phyloP scores from a whole-genome alignment of 1,140 invertebrate genomes.

The Drosophila persimilis region DNA sequence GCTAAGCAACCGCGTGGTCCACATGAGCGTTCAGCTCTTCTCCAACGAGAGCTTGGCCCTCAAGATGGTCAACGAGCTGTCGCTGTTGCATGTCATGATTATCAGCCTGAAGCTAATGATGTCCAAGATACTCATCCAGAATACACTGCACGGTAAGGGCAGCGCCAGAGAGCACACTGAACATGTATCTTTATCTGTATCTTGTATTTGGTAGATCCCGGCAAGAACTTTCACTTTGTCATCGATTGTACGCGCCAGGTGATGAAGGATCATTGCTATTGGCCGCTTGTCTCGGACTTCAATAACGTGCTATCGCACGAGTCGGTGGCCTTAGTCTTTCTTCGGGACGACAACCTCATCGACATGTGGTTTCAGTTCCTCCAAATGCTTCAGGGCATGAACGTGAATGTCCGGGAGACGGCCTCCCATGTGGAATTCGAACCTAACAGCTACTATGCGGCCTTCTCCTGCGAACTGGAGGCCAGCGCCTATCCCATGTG shows the following conservation, averaged over 20 bases:
- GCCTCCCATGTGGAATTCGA: slow-evolving; percentile 98
- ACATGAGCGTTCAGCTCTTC: slow-evolving; percentile 98
- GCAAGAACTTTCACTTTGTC: slow-evolving; percentile 93
- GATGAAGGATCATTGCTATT: slow-evolving; percentile 99
- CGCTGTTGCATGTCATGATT: slow-evolving; percentile 96
- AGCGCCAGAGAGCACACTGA: no score
- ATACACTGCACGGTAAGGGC: slow-evolving; percentile 91
- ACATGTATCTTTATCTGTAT: not conserved
- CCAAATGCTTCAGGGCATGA: slow-evolving; percentile 98
- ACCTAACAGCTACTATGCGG: slow-evolving; percentile 97
- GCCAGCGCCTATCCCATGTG: slow-evolving; percentile 98
- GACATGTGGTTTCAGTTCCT: slow-evolving; percentile 98
- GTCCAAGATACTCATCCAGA: slow-evolving; percentile 93
- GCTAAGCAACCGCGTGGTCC: slow-evolving; percentile 96
- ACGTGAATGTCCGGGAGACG: slow-evolving; percentile 95
- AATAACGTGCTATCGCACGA: slow-evolving; percentile 98
- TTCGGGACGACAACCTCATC: slow-evolving; percentile 92
- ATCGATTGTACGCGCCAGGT: slow-evolving; percentile 95
- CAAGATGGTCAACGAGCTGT: slow-evolving; percentile 94
- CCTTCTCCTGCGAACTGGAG: slow-evolving; percentile 97
- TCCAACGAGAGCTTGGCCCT: slow-evolving; percentile 95
- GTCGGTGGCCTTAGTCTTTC: slow-evolving; percentile 94
- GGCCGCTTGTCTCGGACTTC: slow-evolving; percentile 98
- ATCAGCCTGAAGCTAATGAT: slow-evolving; percentile 97
- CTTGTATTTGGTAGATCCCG: slow-evolving; percentile 85